These are phyloP conservation scores for Cataglyphis altisquamis DNA, from an alignment of 2,888 invertebrate species.

Conservation along the genomic window DNA sequence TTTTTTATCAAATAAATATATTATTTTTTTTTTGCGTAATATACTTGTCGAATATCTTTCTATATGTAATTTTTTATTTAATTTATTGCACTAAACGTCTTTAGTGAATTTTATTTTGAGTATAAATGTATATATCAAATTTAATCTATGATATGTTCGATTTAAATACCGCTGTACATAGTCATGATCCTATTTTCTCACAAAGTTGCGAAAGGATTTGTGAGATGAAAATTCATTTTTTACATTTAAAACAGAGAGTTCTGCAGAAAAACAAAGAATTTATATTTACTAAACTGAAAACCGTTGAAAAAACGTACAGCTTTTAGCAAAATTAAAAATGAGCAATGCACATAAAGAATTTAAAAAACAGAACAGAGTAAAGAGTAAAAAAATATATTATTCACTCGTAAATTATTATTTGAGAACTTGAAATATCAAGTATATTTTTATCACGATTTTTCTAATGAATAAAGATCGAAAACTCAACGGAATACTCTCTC, in stretches of 20 bases:
- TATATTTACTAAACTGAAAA: neutral
- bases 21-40: constrained; percentile 7
- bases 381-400: neutral
- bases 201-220: neutral
- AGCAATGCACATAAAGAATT: neutral
- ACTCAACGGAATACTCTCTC: neutral
- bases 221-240: neutral
- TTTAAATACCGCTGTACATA: neutral
- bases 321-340: neutral
- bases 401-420: too few species aligned
- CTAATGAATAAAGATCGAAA: neutral
- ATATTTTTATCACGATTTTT: neutral
- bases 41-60: neutral
- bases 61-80: neutral
- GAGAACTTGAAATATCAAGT: neutral
- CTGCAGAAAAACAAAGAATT: neutral
- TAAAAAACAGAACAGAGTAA: neutral
- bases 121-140: neutral
- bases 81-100: neutral
- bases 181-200: neutral
- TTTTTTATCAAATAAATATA: constrained; percentile 1
- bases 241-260: neutral
- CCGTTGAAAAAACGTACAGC: neutral
- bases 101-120: neutral
- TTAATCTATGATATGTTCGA: neutral